Base-by-base conservation (phyloP, 2,888 invertebrate species). In the Anticlea derivata region DNA sequence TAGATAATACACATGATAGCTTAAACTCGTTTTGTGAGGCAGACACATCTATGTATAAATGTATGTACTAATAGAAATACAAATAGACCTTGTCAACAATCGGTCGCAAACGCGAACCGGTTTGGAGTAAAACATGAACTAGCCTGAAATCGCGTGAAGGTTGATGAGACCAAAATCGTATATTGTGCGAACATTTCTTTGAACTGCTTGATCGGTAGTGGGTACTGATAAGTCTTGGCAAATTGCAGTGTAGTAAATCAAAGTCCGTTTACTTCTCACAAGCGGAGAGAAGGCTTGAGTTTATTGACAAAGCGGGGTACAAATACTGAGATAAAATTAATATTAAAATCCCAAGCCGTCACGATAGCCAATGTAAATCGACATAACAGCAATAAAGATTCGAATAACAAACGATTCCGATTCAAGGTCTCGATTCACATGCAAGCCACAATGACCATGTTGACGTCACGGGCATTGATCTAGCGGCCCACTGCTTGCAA, bases 381-480 rank as follows among this genome's bases (percentile, higher is more conserved):
- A 27, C 31, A 39, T 29, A 11, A 29, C 24, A 6, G 11, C 41
- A 40, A 17, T 34, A 47, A 11, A 35, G 39, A 34, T 45, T 30
- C n/a, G n/a, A n/a, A n/a, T n/a, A n/a, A n/a, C n/a, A 33, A 30
- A 34, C 40, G 12, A 48, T 39, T 47, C 34, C 23, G 20, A 44
- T 49, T 53, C 65, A 66, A 65, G 68, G 72, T 55, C 62, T 50
- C 50, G 29, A 33, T 27, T 35, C 43, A 17, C 30, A 46, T 51
- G 41, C 45, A 53, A 46, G 46, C 40, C 34, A 60, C 58, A 60
- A 62, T 60, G 39, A 41, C 12, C 35, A 45, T 39, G 60, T 71
- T 74, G 72, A 75, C 75, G 75, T 81, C 73, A 77, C 66, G 65
- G 54, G 55, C 55, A 70, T 67, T 78, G 76, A 78, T 75, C 70